phyloP scores from a whole-genome alignment of 2,888 invertebrate genomes.

The Drosophila putrida region DNA sequence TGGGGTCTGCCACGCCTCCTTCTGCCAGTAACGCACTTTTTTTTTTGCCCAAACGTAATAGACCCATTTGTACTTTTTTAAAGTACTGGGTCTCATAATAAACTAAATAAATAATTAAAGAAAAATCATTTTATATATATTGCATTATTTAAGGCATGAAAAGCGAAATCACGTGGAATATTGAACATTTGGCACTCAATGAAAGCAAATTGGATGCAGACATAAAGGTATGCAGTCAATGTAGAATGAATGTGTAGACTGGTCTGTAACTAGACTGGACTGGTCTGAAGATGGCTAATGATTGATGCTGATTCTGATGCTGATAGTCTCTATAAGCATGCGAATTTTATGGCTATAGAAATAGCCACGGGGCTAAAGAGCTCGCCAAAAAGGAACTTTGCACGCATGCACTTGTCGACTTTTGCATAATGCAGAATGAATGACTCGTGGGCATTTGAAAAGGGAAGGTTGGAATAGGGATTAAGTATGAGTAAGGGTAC shows the following conservation, averaged over 20 bases:
- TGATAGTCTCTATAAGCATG: conserved; percentile 62
- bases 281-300: conserved; percentile 53
- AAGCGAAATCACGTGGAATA: conserved; percentile 35
- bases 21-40: no score
- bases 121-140: no score
- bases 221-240: conserved; percentile 44
- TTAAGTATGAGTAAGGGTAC: conserved; percentile 6
- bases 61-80: no score
- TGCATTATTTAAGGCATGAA: neutral
- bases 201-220: conserved; percentile 34
- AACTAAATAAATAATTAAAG: no score
- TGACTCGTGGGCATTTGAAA: conserved; percentile 27
- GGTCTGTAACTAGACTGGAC: conserved; percentile 4
- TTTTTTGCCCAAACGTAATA: no score
- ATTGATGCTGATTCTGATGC: conserved; percentile 57
- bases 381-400: conserved; percentile 69
- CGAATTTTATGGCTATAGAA: conserved; percentile 30
- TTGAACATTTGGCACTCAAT: conserved; percentile 50
- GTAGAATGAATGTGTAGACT: conserved; percentile 31
- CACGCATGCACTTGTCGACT: conserved; percentile 73
- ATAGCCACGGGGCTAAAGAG: conserved; percentile 37
- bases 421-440: conserved; percentile 71
- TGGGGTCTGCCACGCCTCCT: no score
- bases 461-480: neutral
- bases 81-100: no score